Percentiles rank a stretch among this genome's conserved stretches.
Evolutionary conservation across 2,888 invertebrate genomes (phyloP).

Genomic region (Eudemis profundana): DNA sequence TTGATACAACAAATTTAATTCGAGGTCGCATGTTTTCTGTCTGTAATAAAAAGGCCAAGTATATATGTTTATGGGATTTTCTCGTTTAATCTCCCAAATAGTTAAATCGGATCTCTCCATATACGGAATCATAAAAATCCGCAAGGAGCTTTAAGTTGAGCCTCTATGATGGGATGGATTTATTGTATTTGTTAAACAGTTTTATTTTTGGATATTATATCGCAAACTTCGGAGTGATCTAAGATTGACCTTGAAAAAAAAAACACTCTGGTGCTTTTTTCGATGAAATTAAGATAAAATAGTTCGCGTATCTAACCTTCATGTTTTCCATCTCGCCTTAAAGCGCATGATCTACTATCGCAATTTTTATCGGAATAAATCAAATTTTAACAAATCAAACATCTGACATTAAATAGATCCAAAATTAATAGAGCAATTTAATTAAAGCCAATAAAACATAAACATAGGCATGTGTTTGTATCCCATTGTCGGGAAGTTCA

Average conservation of each 20-base stretch:
- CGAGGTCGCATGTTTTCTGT: slow-evolving; percentile 20
- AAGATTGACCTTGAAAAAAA: no score
- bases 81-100: slow-evolving; percentile 5
- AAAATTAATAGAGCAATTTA: slow-evolving; percentile 15
- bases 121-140: neutral
- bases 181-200: slow-evolving; percentile 3
- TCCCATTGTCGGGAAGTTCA: slow-evolving; percentile 57
- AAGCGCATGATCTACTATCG: neutral
- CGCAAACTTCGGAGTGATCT: no score
- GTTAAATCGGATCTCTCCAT: neutral
- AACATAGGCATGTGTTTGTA: slow-evolving; percentile 33
- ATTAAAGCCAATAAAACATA: slow-evolving; percentile 5
- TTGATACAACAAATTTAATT: slow-evolving; percentile 34
- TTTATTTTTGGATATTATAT: no score
- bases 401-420: slow-evolving; percentile 4
- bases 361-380: neutral
- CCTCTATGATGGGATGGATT: neutral
- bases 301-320: no score
- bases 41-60: slow-evolving; percentile 5
- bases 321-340: no score
- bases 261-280: no score
- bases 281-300: no score
- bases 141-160: neutral
- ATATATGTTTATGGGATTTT: slow-evolving; percentile 10
- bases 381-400: neutral